These are phyloP conservation scores for Verasper variegatus DNA, from an alignment of 2,113 vertebrate species.

Conservation along the genomic window DNA sequence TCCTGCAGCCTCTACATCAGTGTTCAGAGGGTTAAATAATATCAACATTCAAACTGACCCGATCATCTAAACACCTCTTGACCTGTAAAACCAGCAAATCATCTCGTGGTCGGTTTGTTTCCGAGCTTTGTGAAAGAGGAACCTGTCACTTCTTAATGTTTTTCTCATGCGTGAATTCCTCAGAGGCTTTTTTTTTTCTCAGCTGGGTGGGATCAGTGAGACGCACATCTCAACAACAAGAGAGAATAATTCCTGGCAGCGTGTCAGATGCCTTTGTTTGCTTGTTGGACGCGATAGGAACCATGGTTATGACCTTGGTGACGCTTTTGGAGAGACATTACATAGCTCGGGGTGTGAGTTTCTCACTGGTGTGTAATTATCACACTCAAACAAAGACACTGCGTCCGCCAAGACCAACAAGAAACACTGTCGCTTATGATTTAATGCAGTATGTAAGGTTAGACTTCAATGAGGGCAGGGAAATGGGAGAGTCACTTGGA, in stretches of 20 bases:
- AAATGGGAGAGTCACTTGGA: conserved; percentile 6
- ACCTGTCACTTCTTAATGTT: background rate
- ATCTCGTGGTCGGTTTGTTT: background rate
- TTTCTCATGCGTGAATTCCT: background rate
- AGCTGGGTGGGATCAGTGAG: conserved; percentile 24
- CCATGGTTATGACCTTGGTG: conserved; percentile 72
- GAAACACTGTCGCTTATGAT: conserved; percentile 12
- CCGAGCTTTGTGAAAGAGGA: background rate
- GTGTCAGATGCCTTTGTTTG: conserved; percentile 67
- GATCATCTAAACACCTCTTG: background rate
- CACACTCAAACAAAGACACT: conserved; percentile 54
- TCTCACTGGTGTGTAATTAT: conserved; percentile 50
- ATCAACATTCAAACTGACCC: background rate
- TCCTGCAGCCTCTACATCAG: too few species aligned
- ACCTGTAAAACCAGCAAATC: background rate
- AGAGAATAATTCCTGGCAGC: conserved; percentile 55
- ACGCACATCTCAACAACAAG: conserved; percentile 30
- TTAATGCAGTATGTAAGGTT: conserved; percentile 14
- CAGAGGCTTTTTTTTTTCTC: background rate
- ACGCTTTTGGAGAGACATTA: conserved; percentile 33
- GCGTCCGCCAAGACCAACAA: conserved; percentile 53
- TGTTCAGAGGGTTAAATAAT: too few species aligned
- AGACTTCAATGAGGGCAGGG: conserved; percentile 31
- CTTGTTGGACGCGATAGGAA: conserved; percentile 61
- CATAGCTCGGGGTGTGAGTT: conserved; percentile 50